Conservation (phyloP, 2,113 vertebrate genomes). For the Nestor notabilis region DNA sequence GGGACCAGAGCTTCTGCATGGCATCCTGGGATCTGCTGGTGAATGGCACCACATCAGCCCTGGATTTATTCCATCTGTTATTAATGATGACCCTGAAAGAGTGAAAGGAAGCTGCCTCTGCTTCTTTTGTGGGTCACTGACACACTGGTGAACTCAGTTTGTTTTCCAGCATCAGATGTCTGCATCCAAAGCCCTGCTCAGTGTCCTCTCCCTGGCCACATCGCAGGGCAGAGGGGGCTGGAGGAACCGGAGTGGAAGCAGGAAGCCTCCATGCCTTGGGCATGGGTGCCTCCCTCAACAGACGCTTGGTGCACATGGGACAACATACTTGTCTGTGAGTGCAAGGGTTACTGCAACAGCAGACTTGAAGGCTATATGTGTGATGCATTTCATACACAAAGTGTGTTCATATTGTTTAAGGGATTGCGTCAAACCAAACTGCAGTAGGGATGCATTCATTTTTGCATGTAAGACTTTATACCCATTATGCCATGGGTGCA, state of each 20-base stretch:
- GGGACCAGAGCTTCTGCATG: neutral
- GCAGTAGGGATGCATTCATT: neutral
- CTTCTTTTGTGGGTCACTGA: constrained; percentile 21
- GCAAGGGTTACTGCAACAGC: neutral
- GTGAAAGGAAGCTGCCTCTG: constrained; percentile 36
- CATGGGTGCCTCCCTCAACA: fast-evolving
- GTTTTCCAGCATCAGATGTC: constrained; percentile 56
- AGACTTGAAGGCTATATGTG: neutral
- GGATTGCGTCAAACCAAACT: neutral
- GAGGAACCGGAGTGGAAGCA: neutral
- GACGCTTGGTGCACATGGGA: fast-evolving
- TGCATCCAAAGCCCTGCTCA: neutral
- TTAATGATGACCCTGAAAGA: neutral
- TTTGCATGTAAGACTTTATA: neutral
- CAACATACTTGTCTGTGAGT: fast-evolving
- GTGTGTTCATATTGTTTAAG: fast-evolving
- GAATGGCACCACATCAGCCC: neutral
- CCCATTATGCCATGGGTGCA: neutral
- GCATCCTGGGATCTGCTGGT: neutral
- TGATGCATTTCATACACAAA: fast-evolving
- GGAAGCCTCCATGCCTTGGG: fast-evolving
- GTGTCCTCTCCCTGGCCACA: fast-evolving
- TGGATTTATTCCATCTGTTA: constrained; percentile 26
- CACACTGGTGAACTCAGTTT: constrained; percentile 27
- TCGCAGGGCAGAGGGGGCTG: neutral